Evolutionary conservation across 1,140 invertebrate species (phyloP).

Genomic region (Drosophila tristis): DNA sequence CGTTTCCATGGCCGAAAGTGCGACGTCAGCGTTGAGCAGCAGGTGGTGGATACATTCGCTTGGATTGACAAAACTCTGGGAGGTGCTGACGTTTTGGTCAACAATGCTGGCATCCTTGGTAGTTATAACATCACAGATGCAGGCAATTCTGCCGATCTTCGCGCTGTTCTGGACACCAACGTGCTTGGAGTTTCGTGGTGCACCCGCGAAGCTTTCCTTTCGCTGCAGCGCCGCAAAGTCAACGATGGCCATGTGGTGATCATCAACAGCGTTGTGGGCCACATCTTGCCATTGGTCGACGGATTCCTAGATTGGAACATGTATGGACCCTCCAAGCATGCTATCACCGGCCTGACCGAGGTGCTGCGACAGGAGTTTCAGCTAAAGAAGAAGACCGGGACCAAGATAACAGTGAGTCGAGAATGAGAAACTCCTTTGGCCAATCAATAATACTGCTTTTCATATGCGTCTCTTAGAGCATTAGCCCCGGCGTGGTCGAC

Average conservation of each 20-base stretch:
- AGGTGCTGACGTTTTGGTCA: constrained; percentile 88
- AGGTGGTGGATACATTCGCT: constrained; percentile 87
- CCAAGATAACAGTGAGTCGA: constrained; percentile 85
- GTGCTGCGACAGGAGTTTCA: constrained; percentile 86
- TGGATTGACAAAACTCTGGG: constrained; percentile 87
- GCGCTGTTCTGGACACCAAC: constrained; percentile 84
- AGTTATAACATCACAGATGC: constrained; percentile 85
- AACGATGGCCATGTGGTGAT: constrained; percentile 88
- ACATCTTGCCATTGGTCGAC: constrained; percentile 58
- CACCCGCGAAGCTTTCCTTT: constrained; percentile 85
- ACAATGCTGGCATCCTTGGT: constrained; percentile 86
- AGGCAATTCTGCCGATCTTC: constrained; percentile 55
- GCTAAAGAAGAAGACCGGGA: constrained; percentile 84
- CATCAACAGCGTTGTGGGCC: constrained; percentile 55
- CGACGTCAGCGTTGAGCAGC: constrained; percentile 88
- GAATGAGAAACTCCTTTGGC: neutral
- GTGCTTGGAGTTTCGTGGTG: constrained; percentile 86
- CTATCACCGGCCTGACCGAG: constrained; percentile 86
- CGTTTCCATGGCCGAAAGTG: constrained; percentile 69
- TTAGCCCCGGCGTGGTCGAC: constrained; percentile 52
- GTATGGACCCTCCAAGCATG: constrained; percentile 86
- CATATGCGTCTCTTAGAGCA: constrained; percentile 29
- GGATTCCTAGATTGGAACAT: constrained; percentile 76
- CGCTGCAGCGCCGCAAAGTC: constrained; percentile 85
- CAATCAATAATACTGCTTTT: neutral